A percentile compares a stretch with the other conserved stretches of the same genome.
phyloP scores from a whole-genome alignment of 1,140 invertebrate genomes.

The Idris sp. region DNA sequence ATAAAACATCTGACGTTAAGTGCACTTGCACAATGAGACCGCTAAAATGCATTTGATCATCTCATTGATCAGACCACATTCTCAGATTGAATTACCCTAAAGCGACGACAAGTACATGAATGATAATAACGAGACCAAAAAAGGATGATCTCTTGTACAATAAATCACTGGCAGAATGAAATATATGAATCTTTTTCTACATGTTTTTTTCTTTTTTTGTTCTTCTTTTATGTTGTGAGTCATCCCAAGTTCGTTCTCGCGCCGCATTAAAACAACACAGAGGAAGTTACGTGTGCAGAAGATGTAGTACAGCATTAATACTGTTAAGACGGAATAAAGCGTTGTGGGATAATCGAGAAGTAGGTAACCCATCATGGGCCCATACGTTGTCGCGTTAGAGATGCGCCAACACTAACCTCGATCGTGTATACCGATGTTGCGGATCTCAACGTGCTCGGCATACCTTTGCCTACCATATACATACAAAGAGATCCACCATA shows the following conservation, averaged over 20 bases:
- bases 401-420: slow-evolving; percentile 61
- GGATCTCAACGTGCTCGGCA: slow-evolving; percentile 34
- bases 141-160: neutral
- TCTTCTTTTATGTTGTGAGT: slow-evolving; percentile 31
- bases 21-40: slow-evolving; percentile 10
- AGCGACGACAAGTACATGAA: slow-evolving; percentile 1
- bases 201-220: slow-evolving; percentile 4
- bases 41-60: slow-evolving; percentile 29
- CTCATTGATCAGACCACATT: slow-evolving; percentile 21
- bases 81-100: slow-evolving; percentile 11
- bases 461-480: slow-evolving; percentile 28
- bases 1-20: slow-evolving; percentile 37
- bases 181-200: slow-evolving; percentile 7
- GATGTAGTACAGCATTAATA: slow-evolving; percentile 59
- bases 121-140: slow-evolving; percentile 21
- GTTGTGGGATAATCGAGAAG: slow-evolving; percentile 63
- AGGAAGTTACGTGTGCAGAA: slow-evolving; percentile 55
- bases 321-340: slow-evolving; percentile 50
- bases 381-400: slow-evolving; percentile 62
- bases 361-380: slow-evolving; percentile 61
- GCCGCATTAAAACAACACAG: slow-evolving; percentile 29
- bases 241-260: slow-evolving; percentile 42
- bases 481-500: slow-evolving; percentile 34
- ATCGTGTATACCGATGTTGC: slow-evolving; percentile 47
- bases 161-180: slow-evolving; percentile 16